Conservation (phyloP, 2,113 vertebrate species). For the Scomber scombrus region DNA sequence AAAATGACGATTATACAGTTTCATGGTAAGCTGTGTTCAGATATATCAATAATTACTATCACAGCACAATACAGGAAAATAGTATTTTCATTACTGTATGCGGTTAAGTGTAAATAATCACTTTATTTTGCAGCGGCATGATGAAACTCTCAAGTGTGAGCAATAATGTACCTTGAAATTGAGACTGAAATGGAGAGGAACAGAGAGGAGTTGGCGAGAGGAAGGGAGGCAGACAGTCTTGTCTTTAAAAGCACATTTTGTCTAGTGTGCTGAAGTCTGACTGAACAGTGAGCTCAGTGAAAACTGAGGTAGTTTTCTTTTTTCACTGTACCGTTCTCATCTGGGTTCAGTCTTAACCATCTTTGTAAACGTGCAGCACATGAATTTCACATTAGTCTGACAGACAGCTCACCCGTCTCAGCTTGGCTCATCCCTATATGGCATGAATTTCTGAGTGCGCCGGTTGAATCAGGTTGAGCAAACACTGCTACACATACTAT, state of each 20-base stretch:
- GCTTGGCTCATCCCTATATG: neutral
- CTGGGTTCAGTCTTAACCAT: conserved; percentile 17
- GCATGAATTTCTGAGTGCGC: neutral
- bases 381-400: conserved; percentile 32
- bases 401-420: conserved; percentile 1
- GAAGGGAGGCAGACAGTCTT: conserved; percentile 15
- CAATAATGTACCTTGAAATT: conserved; percentile 68
- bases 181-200: conserved; percentile 52
- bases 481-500: neutral
- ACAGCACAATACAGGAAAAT: conserved; percentile 31
- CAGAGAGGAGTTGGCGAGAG: neutral
- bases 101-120: conserved; percentile 57
- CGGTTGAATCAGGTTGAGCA: neutral
- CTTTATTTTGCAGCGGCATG: conserved; percentile 35
- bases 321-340: neutral
- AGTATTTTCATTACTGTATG: conserved; percentile 32
- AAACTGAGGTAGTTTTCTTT: conserved; percentile 6
- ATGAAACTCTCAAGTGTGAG: conserved; percentile 50
- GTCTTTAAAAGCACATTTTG: conserved; percentile 45
- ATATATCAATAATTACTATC: conserved; percentile 51
- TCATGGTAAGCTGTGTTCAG: conserved; percentile 30
- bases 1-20: conserved; percentile 3
- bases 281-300: conserved; percentile 28
- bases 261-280: conserved; percentile 22
- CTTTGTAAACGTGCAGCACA: conserved; percentile 1